Evolutionary conservation across 2,113 vertebrate genomes (phyloP).

Genomic region (Mandrillus leucophaeus): DNA sequence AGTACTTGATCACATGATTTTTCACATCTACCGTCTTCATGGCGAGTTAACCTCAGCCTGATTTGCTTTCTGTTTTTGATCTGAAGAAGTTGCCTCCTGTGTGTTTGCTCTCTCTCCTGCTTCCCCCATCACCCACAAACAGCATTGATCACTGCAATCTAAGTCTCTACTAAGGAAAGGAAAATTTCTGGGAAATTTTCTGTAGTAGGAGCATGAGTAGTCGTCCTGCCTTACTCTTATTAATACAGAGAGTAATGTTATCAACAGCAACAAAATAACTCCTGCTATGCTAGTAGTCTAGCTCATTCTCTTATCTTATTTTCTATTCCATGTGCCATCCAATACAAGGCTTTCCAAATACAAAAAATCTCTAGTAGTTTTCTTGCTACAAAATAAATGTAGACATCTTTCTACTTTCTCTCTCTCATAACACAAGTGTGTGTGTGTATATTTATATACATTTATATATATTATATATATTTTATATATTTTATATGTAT

Average conservation of each 20-base stretch:
- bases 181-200: neutral
- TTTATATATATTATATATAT: too few relatives aligned
- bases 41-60: neutral
- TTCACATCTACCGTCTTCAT: rapidly evolving
- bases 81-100: neutral
- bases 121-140: neutral
- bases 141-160: neutral
- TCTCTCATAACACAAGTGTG: neutral
- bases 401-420: neutral
- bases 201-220: neutral
- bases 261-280: neutral
- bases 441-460: too few relatives aligned
- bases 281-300: neutral
- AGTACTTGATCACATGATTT: rapidly evolving
- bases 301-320: neutral
- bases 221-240: neutral
- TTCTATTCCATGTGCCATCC: neutral
- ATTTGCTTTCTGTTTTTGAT: neutral
- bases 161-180: neutral
- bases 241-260: neutral
- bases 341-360: neutral
- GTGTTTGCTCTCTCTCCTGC: neutral
- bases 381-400: neutral
- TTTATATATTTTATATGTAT: too few relatives aligned
- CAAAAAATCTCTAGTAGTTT: neutral